These are phyloP conservation scores for Acrobeloides nanus DNA, from an alignment of 2,888 invertebrate genomes.

Conservation along the genomic window DNA sequence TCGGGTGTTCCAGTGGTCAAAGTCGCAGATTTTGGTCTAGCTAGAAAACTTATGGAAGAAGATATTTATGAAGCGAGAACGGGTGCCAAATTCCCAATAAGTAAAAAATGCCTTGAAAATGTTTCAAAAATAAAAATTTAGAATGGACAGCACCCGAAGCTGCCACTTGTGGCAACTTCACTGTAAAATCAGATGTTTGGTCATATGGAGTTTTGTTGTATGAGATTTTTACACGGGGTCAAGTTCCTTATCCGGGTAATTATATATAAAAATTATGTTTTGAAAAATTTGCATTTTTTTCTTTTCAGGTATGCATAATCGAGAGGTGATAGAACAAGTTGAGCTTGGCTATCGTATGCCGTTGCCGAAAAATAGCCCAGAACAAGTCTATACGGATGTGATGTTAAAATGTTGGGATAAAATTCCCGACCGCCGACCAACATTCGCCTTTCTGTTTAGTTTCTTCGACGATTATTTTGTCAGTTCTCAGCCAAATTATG, in stretches of 20 bases:
- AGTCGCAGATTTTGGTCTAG: slow-evolving; percentile 88
- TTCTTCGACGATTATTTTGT: slow-evolving; percentile 97
- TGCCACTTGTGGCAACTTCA: slow-evolving; percentile 76
- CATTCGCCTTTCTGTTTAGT: slow-evolving; percentile 83
- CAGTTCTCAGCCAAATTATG: too few relatives aligned
- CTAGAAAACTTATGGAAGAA: slow-evolving; percentile 90
- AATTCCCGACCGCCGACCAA: slow-evolving; percentile 84
- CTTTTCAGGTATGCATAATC: slow-evolving; percentile 80
- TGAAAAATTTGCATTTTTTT: not conserved
- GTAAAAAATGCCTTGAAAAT: not conserved
- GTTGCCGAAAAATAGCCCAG: slow-evolving; percentile 74
- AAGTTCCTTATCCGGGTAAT: slow-evolving; percentile 72
- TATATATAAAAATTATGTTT: not conserved
- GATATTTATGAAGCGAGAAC: slow-evolving; percentile 60
- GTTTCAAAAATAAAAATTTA: slow-evolving; percentile 59
- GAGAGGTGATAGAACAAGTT: slow-evolving; percentile 91
- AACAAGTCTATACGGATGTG: slow-evolving; percentile 72
- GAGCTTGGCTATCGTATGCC: slow-evolving; percentile 95
- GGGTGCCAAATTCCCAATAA: slow-evolving; percentile 72
- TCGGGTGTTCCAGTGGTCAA: slow-evolving; percentile 54
- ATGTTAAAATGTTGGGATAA: slow-evolving; percentile 91
- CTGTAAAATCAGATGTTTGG: slow-evolving; percentile 98
- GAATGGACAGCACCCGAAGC: slow-evolving; percentile 60
- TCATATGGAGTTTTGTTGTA: slow-evolving; percentile 60
- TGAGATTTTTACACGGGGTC: slow-evolving; percentile 60